These are phyloP conservation scores for Bufo bufo DNA, from an alignment of 2,113 vertebrate species.

Conservation along the genomic window DNA sequence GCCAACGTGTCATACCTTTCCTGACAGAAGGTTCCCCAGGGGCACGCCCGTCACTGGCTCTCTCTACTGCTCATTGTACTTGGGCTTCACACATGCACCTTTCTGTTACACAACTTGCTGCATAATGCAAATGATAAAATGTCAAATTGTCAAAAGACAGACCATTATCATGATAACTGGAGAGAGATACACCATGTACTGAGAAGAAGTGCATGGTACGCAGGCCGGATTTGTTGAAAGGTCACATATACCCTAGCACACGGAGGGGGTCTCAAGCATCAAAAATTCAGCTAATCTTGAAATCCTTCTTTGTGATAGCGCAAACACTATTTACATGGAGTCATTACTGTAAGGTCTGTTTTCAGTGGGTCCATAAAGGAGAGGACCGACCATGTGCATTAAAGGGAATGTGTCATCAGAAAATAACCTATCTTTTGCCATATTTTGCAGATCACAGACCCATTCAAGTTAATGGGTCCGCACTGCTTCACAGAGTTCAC, in stretches of 20 bases:
- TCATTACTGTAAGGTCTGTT: neutral
- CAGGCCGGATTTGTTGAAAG: neutral
- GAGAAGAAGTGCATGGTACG: neutral
- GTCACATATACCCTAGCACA: neutral
- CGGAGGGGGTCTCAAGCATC: neutral
- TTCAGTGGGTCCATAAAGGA: neutral
- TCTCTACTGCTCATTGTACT: slow-evolving; percentile 31
- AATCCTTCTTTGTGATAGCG: neutral
- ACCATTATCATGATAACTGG: slow-evolving; percentile 5
- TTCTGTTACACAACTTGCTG: neutral
- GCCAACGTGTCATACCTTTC: slow-evolving; percentile 49
- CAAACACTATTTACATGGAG: neutral
- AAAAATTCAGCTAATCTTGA: neutral
- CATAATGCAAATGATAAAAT: slow-evolving; percentile 32
- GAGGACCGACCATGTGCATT: no score
- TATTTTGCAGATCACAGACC: no score
- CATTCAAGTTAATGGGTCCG: no score
- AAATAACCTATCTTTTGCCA: no score
- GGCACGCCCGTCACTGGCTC: neutral
- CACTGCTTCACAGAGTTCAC: no score
- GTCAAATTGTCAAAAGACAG: slow-evolving; percentile 16
- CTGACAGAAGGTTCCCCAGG: slow-evolving; percentile 23
- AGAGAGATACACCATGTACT: neutral
- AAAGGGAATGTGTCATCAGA: no score
- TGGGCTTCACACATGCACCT: neutral